Conservation (phyloP, 2,113 vertebrate genomes). For the Anguilla japonica region DNA sequence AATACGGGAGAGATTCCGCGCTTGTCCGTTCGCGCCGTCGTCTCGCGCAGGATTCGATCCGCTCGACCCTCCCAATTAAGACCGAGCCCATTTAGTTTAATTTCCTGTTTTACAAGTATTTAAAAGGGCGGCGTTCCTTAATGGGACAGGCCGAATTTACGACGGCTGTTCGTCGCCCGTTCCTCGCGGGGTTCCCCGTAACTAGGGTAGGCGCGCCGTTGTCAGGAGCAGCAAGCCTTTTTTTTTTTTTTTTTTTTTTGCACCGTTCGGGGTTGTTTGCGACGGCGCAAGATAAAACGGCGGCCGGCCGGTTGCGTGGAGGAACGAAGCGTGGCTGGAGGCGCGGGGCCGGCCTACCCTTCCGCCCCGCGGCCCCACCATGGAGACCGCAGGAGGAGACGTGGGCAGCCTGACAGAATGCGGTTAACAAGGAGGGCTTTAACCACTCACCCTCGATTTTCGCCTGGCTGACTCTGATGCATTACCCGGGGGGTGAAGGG, state of each 20-base stretch:
- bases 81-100: slow-evolving; percentile 9
- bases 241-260: neutral
- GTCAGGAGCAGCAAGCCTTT: neutral
- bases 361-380: neutral
- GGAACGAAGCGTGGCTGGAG: slow-evolving; percentile 4
- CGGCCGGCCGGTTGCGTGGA: too few relatives aligned
- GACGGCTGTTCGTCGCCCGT: neutral
- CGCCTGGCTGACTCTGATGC: neutral
- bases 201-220: neutral
- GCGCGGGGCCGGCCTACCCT: neutral
- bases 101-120: slow-evolving; percentile 26
- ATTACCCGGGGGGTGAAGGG: neutral
- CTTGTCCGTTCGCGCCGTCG: neutral
- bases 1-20: slow-evolving; percentile 42
- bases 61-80: slow-evolving; percentile 14
- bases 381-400: neutral
- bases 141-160: slow-evolving; percentile 4
- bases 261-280: neutral
- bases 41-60: slow-evolving; percentile 14
- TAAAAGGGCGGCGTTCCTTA: neutral
- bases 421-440: neutral
- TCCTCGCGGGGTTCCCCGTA: neutral
- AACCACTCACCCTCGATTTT: neutral
- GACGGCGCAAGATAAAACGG: neutral
- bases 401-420: neutral